Conservation (phyloP, 2,888 invertebrate species). For the Cerceris rybyensis region DNA sequence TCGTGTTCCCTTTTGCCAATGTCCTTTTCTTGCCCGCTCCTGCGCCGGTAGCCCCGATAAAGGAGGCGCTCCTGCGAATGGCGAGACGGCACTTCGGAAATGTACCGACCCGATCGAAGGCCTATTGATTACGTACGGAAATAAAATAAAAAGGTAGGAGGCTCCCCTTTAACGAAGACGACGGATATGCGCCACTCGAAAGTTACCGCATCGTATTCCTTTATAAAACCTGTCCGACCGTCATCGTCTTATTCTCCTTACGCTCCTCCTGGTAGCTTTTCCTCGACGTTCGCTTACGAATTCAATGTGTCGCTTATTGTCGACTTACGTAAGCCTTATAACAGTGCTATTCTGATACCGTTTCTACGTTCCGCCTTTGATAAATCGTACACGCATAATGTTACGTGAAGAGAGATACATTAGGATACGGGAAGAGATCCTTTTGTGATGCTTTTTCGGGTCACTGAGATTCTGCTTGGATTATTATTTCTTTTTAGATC, state of each 20-base stretch:
- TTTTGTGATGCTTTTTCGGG: neutral
- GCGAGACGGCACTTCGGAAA: slow-evolving; percentile 61
- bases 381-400: neutral
- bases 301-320: slow-evolving; percentile 21
- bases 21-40: slow-evolving; percentile 19
- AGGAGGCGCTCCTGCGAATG: slow-evolving; percentile 40
- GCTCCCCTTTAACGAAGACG: slow-evolving; percentile 43
- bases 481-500: too few species aligned
- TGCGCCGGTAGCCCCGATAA: slow-evolving; percentile 26
- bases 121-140: slow-evolving; percentile 67
- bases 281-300: neutral
- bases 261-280: neutral
- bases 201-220: slow-evolving; percentile 12
- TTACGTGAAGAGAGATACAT: neutral
- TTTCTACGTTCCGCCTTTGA: slow-evolving; percentile 15
- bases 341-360: slow-evolving; percentile 35
- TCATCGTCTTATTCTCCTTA: neutral
- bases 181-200: slow-evolving; percentile 20
- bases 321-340: slow-evolving; percentile 27
- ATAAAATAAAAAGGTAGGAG: slow-evolving; percentile 62
- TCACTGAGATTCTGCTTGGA: too few species aligned
- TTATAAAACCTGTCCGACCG: slow-evolving; percentile 2
- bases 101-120: slow-evolving; percentile 62
- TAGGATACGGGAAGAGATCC: neutral
- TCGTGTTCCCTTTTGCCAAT: neutral